phyloP scores from a whole-genome alignment of 2,797 vertebrate species.

The Botia almorhae region DNA sequence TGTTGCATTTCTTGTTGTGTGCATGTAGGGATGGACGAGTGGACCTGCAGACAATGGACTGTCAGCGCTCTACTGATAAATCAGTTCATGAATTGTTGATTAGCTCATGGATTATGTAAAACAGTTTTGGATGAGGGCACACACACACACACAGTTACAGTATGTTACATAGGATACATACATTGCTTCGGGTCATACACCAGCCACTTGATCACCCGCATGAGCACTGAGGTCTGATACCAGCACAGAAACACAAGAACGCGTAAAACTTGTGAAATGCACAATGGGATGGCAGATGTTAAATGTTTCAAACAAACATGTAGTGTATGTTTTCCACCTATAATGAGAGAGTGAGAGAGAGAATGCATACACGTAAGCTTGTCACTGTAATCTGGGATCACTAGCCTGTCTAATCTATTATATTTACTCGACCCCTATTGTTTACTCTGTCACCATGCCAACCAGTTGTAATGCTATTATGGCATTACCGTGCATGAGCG shows the following conservation, averaged over 20 bases:
- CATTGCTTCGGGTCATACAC: background rate
- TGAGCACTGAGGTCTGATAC: background rate
- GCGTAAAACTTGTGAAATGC: background rate
- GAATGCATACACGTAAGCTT: constrained; percentile 9
- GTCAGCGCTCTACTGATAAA: constrained; percentile 12
- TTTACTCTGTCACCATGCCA: constrained; percentile 29
- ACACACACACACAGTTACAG: background rate
- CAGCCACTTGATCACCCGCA: background rate
- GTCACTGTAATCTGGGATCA: constrained; percentile 49
- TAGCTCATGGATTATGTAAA: constrained; percentile 14
- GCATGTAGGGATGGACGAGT: background rate
- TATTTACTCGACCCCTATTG: constrained; percentile 30
- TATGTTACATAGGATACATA: background rate
- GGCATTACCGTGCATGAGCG: constrained; percentile 6
- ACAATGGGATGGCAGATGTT: background rate
- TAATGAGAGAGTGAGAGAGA: background rate
- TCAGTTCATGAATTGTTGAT: background rate
- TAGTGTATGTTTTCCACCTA: background rate
- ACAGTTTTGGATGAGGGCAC: background rate
- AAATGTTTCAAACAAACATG: background rate
- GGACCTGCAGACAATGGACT: constrained; percentile 7
- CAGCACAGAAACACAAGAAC: background rate
- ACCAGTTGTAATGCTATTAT: constrained; percentile 35
- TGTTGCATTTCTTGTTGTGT: background rate
- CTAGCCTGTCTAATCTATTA: constrained; percentile 43